Conservation (phyloP, 2,888 invertebrate species). For the Apoderus coryli region DNA sequence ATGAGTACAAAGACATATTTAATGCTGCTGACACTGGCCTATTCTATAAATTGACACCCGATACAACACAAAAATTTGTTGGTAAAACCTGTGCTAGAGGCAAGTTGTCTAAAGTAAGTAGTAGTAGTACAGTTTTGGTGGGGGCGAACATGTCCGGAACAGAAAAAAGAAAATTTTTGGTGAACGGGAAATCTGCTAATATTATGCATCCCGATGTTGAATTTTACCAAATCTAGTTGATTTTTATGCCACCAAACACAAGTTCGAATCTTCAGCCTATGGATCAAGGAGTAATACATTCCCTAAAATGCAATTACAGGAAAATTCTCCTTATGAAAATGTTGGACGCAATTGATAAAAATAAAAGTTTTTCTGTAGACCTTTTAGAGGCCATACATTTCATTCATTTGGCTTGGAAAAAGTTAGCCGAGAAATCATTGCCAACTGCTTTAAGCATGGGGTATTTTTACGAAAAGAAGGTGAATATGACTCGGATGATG, state of each 20-base stretch:
- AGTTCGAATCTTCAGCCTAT: conserved; percentile 14
- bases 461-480: background rate
- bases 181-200: conserved; percentile 22
- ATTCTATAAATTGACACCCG: conserved; percentile 9
- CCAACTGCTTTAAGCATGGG: conserved; percentile 5
- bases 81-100: conserved; percentile 19
- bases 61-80: conserved; percentile 18
- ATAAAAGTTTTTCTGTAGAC: conserved; percentile 5
- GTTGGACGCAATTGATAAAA: conserved; percentile 5
- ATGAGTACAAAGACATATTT: conserved; percentile 7
- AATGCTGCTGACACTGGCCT: conserved; percentile 8
- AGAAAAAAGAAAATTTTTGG: conserved; percentile 20
- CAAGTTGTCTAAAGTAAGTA: conserved; percentile 15
- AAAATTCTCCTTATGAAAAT: conserved; percentile 5
- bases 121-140: conserved; percentile 18
- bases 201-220: conserved; percentile 15
- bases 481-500: conserved; percentile 5
- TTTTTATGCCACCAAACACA: conserved; percentile 15
- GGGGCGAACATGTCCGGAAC: conserved; percentile 19
- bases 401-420: conserved; percentile 1
- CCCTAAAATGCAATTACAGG: conserved; percentile 8
- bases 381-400: conserved; percentile 3
- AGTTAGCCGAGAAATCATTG: conserved; percentile 1
- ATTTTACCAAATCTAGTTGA: conserved; percentile 10
- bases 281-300: conserved; percentile 11